phyloP scores from a whole-genome alignment of 1,140 invertebrate species.

The Amphibalanus amphitrite region DNA sequence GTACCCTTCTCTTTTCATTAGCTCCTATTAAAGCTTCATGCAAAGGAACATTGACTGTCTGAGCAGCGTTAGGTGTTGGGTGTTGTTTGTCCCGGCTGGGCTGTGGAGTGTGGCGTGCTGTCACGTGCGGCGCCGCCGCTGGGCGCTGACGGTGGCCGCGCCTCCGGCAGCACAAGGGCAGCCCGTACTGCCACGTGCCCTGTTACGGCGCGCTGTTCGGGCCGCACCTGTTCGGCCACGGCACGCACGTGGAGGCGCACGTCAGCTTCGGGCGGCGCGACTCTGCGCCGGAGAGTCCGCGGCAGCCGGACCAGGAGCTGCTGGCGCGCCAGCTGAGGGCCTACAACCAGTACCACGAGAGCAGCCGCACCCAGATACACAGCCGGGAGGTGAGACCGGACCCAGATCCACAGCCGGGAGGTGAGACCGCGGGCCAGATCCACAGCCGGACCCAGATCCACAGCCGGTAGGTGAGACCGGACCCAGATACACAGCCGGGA shows the following conservation, averaged over 20 bases:
- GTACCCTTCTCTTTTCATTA: too few relatives aligned
- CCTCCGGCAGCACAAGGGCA: constrained; percentile 57
- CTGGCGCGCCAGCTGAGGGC: constrained; percentile 59
- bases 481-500: too few relatives aligned
- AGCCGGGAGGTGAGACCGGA: too few relatives aligned
- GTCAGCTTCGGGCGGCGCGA: constrained; percentile 47
- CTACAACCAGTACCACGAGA: constrained; percentile 59
- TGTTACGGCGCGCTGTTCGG: constrained; percentile 79
- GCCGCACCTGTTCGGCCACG: constrained; percentile 67
- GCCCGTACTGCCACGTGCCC: constrained; percentile 76
- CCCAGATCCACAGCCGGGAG: too few relatives aligned
- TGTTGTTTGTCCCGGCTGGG: constrained; percentile 3
- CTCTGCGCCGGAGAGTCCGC: not conserved
- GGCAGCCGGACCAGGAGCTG: not conserved
- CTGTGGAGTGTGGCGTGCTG: not conserved
- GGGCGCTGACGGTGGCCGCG: not conserved
- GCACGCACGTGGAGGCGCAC: constrained; percentile 66
- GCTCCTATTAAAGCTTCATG: not conserved
- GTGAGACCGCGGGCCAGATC: too few relatives aligned
- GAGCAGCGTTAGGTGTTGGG: not conserved
- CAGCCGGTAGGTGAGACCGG: too few relatives aligned
- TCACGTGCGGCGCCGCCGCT: not conserved
- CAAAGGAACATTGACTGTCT: not conserved
- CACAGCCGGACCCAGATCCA: too few relatives aligned
- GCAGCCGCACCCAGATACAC: constrained; percentile 9